phyloP scores from a whole-genome alignment of 2,113 vertebrate species.

The Tragelaphus scriptus region DNA sequence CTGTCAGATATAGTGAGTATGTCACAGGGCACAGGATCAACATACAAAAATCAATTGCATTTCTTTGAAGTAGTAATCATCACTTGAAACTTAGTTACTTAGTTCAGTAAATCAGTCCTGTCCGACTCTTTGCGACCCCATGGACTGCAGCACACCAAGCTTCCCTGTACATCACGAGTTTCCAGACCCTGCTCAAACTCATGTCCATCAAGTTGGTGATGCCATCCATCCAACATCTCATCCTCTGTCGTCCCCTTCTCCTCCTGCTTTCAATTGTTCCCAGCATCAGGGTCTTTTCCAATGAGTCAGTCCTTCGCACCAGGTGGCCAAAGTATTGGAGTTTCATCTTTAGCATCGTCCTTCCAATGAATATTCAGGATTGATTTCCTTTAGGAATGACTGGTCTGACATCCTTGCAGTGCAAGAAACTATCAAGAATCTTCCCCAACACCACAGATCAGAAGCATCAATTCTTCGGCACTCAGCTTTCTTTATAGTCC shows the following conservation, averaged over 20 bases:
- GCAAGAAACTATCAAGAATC: neutral
- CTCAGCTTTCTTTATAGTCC: neutral
- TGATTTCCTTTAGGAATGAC: neutral
- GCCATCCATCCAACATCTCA: neutral
- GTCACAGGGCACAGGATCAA: neutral
- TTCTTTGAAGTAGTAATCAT: neutral
- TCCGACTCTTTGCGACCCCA: fast-evolving
- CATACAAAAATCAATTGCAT: neutral
- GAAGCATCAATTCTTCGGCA: neutral
- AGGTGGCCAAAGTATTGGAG: neutral
- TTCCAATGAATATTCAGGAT: neutral
- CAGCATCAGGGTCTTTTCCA: neutral
- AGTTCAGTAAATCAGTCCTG: neutral
- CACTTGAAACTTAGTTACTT: neutral
- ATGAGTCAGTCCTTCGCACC: neutral
- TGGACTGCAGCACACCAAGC: neutral
- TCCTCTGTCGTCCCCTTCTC: neutral
- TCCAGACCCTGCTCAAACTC: neutral
- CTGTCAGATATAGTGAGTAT: neutral
- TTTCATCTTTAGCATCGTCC: neutral
- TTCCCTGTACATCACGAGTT: neutral
- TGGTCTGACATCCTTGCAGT: neutral
- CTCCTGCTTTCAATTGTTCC: neutral
- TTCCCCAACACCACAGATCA: neutral
- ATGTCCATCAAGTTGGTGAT: neutral